phyloP scores from a whole-genome alignment of 2,113 vertebrate genomes.

The Rhinopomastus cyanomelas region DNA sequence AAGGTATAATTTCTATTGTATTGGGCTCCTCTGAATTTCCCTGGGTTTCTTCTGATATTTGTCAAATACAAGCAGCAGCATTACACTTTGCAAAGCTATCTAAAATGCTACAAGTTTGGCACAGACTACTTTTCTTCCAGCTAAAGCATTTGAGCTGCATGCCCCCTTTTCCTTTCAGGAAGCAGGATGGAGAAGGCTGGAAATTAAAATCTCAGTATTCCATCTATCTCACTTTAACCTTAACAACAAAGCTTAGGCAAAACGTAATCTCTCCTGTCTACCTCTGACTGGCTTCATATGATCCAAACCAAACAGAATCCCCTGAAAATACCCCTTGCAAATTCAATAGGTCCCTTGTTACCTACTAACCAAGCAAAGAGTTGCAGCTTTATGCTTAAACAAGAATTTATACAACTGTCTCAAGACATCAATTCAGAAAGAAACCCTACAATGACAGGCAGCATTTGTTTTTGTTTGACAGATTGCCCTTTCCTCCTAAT shows the following conservation, averaged over 20 bases:
- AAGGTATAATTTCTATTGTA: background rate
- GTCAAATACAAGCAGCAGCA: background rate
- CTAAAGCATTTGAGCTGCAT: constrained; percentile 17
- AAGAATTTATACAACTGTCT: background rate
- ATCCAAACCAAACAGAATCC: constrained; percentile 17
- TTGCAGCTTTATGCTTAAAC: background rate
- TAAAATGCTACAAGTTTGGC: background rate
- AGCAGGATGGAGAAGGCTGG: background rate
- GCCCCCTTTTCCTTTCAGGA: background rate
- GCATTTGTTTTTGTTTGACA: background rate
- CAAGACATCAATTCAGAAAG: background rate
- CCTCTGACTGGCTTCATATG: background rate
- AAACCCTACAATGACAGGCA: background rate
- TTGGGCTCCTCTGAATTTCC: background rate
- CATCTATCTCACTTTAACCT: background rate
- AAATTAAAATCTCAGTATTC: constrained; percentile 3
- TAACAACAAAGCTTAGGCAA: background rate
- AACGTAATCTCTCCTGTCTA: background rate
- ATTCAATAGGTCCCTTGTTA: background rate
- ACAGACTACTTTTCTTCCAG: background rate
- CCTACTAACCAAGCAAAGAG: background rate
- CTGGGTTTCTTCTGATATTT: background rate
- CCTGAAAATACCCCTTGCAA: background rate
- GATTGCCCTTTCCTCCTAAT: background rate
- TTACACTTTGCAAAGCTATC: background rate